Evolutionary conservation across 2,888 invertebrate genomes (phyloP), one percentile per base, ranked within the genome.

Genomic region (Harpalus rufipes): DNA sequence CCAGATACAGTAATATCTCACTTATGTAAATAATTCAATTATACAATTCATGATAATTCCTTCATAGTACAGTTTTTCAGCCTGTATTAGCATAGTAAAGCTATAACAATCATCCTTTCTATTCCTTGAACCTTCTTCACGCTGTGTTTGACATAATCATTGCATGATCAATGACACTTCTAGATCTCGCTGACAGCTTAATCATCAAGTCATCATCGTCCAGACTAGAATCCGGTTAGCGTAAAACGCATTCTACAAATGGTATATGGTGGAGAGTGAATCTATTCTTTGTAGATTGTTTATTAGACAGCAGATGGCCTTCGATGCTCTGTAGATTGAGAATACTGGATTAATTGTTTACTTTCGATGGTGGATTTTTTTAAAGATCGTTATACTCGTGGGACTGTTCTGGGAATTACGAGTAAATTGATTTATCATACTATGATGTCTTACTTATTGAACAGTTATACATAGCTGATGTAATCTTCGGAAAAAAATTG

Each of bases 101-200:
- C 41, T 18, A 74, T 74, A 74, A 41, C 41, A 74, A 74, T 74
- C 72, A 74, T 74, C 72, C 72, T 74, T 74, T 74, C 72, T 74
- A 74, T 41, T 44, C 72, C 72, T 44, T 74, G 72, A 74, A 74
- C 72, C 44, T 44, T 74, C 72, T 74, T 74, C 72, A 44, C 72
- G 72, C 44, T 68, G 10, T 39, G n/a, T 39, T 18, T 3, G 44
- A 74, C 72, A 74, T 74, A 41, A 74, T 74, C 72, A 44, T 16
- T 39, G 59, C 61, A 79, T 79, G 79, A 79, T 79, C 79, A 79
- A 79, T 79, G 79, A 79, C 79, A 79, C 79, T 79, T 61, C 61
- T 16, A 61, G 79, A 79, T 10, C 39, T 25, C 16, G 16, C 41
- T 79, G 79, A 79, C 79, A 79, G 61, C 79, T 79, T 79, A 79